Evolutionary conservation across 1,140 invertebrate genomes (phyloP).

Genomic region (Holotrichia oblita): DNA sequence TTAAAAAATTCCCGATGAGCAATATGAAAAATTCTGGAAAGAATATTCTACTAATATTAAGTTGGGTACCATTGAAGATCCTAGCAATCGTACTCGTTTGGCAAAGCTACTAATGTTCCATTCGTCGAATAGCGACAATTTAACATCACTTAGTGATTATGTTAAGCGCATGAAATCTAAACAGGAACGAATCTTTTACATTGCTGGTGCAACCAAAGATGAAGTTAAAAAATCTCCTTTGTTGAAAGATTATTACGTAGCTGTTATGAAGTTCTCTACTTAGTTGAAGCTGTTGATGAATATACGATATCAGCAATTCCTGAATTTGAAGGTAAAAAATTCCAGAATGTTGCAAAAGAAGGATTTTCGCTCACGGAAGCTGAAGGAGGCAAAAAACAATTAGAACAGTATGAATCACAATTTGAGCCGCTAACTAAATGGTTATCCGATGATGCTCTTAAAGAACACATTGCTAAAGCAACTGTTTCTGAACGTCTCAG

Average conservation of each 20-base stretch:
- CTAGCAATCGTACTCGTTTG: too few species aligned
- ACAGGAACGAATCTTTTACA: slow-evolving; percentile 95
- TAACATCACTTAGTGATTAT: slow-evolving; percentile 88
- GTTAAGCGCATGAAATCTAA: slow-evolving; percentile 97
- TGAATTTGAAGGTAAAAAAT: too few species aligned
- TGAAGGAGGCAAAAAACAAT: too few species aligned
- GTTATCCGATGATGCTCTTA: slow-evolving; percentile 87
- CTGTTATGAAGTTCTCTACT: slow-evolving; percentile 96
- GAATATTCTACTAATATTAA: too few species aligned
- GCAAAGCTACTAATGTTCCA: too few species aligned
- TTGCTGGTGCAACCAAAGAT: too few species aligned
- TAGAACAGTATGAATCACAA: slow-evolving; percentile 81
- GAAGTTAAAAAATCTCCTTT: slow-evolving; percentile 96
- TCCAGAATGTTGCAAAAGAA: too few species aligned
- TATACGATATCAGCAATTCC: slow-evolving; percentile 96
- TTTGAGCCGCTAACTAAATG: slow-evolving; percentile 94
- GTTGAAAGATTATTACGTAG: slow-evolving; percentile 93
- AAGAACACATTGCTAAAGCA: too few species aligned
- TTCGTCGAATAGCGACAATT: slow-evolving; percentile 70
- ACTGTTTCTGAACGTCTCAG: too few species aligned
- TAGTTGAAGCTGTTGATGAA: slow-evolving; percentile 98
- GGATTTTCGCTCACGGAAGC: too few species aligned
- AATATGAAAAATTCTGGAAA: slow-evolving; percentile 94
- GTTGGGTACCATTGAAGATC: too few species aligned
- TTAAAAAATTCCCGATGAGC: slow-evolving; percentile 93